These are phyloP conservation scores for Dendrolimus houi DNA, from an alignment of 2,888 invertebrate species.

Conservation along the genomic window DNA sequence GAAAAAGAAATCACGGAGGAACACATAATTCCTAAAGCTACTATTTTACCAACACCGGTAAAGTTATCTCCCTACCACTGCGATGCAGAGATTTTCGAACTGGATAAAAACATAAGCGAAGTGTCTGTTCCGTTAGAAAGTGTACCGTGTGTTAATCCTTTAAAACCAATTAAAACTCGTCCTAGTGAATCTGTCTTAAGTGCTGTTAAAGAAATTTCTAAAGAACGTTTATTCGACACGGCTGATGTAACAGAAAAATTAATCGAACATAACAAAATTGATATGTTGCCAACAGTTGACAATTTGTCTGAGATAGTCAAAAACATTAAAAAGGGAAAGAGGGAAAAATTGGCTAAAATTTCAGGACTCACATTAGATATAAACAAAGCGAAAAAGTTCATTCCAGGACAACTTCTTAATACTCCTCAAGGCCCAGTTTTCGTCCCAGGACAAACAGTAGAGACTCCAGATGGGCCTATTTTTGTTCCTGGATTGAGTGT, in stretches of 20 bases:
- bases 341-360: slow-evolving; percentile 76
- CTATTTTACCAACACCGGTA: slow-evolving; percentile 63
- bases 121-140: slow-evolving; percentile 75
- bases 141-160: slow-evolving; percentile 78
- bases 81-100: slow-evolving; percentile 67
- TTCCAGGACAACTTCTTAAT: slow-evolving; percentile 83
- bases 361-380: slow-evolving; percentile 80
- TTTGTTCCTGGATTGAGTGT: slow-evolving; percentile 86
- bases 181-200: slow-evolving; percentile 60
- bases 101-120: slow-evolving; percentile 68
- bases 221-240: slow-evolving; percentile 76
- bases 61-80: slow-evolving; percentile 66
- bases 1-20: slow-evolving; percentile 75
- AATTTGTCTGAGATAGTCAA: slow-evolving; percentile 80
- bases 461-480: slow-evolving; percentile 79
- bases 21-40: slow-evolving; percentile 60
- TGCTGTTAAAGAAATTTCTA: slow-evolving; percentile 71
- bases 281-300: slow-evolving; percentile 77
- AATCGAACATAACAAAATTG: slow-evolving; percentile 65
- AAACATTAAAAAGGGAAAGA: slow-evolving; percentile 76
- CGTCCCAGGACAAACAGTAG: slow-evolving; percentile 84
- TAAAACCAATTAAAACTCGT: slow-evolving; percentile 71
- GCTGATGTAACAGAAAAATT: slow-evolving; percentile 78
- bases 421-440: slow-evolving; percentile 83
- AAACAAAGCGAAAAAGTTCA: slow-evolving; percentile 80